Conservation (phyloP, 2,797 vertebrate genomes). For the Pseudochirops corinnae region DNA sequence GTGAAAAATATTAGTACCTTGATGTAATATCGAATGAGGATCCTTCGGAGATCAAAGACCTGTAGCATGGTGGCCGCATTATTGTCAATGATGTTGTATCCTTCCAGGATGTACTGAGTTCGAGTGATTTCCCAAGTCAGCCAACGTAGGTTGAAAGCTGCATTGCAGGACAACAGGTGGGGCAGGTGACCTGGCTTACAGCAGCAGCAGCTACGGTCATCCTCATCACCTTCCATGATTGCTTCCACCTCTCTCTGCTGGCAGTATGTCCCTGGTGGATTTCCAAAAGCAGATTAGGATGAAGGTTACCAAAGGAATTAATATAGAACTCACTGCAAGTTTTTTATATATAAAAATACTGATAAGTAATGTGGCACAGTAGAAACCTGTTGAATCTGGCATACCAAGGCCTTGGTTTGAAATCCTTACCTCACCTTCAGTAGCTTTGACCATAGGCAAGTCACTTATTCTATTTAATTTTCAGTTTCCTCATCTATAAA, state of each 20-base stretch:
- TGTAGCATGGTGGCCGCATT: slow-evolving; percentile 97
- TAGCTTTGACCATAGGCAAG: background rate
- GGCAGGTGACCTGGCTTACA: slow-evolving; percentile 93
- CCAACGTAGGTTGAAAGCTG: slow-evolving; percentile 96
- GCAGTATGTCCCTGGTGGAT: slow-evolving; percentile 92
- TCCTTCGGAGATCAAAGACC: slow-evolving; percentile 95
- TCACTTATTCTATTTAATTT: background rate
- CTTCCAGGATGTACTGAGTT: slow-evolving; percentile 96
- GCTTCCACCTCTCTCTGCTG: slow-evolving; percentile 98
- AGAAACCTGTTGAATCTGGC: background rate
- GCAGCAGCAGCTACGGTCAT: slow-evolving; percentile 95
- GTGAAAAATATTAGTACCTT: slow-evolving; percentile 87
- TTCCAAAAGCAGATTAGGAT: background rate
- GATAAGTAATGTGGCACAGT: background rate
- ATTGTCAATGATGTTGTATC: slow-evolving; percentile 97
- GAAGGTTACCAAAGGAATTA: background rate
- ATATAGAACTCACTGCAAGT: background rate
- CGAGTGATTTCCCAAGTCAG: slow-evolving; percentile 95
- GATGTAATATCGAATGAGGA: slow-evolving; percentile 95
- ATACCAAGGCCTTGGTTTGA: background rate
- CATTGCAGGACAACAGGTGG: slow-evolving; percentile 94
- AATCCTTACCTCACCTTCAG: background rate
- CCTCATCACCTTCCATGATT: slow-evolving; percentile 96
- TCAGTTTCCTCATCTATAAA: background rate
- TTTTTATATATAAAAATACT: background rate